Percentiles rank a stretch among this genome's conserved stretches.
Conservation (phyloP, 2,888 invertebrate species). For the Oxyteleia sp. region DNA sequence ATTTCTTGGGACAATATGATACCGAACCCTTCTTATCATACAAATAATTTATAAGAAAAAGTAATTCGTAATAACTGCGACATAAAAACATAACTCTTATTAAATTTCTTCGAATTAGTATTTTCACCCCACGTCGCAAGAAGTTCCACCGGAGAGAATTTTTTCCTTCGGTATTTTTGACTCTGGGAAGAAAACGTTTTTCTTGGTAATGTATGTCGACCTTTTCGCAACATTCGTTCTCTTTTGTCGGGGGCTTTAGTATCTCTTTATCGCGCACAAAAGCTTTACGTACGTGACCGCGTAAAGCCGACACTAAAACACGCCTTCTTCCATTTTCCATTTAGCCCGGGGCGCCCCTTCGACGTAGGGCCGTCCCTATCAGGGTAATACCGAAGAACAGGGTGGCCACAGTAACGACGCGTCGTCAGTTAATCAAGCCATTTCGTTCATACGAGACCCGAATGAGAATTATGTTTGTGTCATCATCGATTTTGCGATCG, state of each 20-base stretch:
- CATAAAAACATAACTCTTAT: too few relatives aligned
- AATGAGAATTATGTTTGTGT: constrained; percentile 78
- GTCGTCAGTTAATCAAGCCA: constrained; percentile 87
- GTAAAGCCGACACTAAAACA: constrained; percentile 78
- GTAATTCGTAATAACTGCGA: too few relatives aligned
- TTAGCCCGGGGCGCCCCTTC: constrained; percentile 77
- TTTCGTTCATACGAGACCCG: constrained; percentile 83
- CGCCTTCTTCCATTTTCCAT: constrained; percentile 79
- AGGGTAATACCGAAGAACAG: constrained; percentile 81
- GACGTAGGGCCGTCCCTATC: constrained; percentile 76
- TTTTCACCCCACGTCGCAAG: too few relatives aligned
- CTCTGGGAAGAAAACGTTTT: constrained; percentile 12
- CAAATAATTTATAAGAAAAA: too few relatives aligned
- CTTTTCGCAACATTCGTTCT: constrained; percentile 42
- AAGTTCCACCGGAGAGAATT: not conserved
- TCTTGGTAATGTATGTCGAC: constrained; percentile 20
- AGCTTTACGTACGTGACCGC: constrained; percentile 80
- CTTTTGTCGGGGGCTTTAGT: constrained; percentile 58
- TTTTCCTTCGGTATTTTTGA: constrained; percentile 6
- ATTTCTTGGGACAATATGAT: too few relatives aligned
- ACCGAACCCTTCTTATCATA: too few relatives aligned
- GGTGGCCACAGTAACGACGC: constrained; percentile 85
- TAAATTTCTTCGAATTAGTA: too few relatives aligned
- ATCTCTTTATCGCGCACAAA: constrained; percentile 78
- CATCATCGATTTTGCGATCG: constrained; percentile 69